Base-by-base conservation (phyloP, 2,888 invertebrate genomes). In the Gortyna flavago region DNA sequence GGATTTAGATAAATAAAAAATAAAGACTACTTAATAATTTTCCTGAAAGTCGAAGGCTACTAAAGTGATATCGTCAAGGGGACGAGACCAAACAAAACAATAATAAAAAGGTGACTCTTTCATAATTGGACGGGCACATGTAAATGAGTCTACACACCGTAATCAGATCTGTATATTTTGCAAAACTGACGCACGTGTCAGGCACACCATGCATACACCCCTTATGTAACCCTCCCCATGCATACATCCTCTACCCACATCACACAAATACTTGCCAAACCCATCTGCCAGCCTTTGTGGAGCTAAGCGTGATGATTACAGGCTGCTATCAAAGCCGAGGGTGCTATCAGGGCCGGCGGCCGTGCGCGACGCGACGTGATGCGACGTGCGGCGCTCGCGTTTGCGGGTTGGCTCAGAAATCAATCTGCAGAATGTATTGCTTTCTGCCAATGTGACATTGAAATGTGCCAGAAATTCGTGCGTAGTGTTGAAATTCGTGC, bases 321-420 rank as follows among this genome's bases (percentile, higher is more conserved):
- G 62, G 38, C 57, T 75, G 82, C 51, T 80, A 75, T 85, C 85
- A 85, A 85, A 84, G 80, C 21, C 71, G 61, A 72, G 64, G 67
- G 73, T 21, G 35, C 62, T 62, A 81, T 85, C 86, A 79, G 69
- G 66, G 16, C 32, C 41, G 69, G 51, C 81, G 64, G 64, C 62
- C 86, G 86, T 85, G 85, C 85, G 86, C 72, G 77, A 48, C 29
- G 51, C 59, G 57, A 77, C 84, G 86, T 74, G 77, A 48, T 35
- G 51, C 59, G 57, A 77, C 84, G 79, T 83, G 83, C 62, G 54
- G 5, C 61, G 70, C 32, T 44, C 41, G 32, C 82, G 38, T 62
- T 13, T 13, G 48, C 75, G 79, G 70, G 67, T 71, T 64, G 57
- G 32, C 74, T 65, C 65, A 35, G 61, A 80, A 85, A 85, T 85